Evolutionary conservation across 1,140 invertebrate species (phyloP).

Genomic region (Microvelia longipes): DNA sequence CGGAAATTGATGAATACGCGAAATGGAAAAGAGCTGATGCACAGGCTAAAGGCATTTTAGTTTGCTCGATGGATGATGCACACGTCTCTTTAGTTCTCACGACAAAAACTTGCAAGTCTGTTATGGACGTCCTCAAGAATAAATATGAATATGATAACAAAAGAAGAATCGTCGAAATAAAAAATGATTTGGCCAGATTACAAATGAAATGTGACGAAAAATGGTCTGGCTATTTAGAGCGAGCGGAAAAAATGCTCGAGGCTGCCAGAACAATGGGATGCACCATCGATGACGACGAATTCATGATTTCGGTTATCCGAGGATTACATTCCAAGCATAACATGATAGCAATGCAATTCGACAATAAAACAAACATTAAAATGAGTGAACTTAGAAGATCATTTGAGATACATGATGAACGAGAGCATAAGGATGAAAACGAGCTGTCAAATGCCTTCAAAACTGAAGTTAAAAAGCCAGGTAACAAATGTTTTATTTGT

Average conservation of each 20-base stretch:
- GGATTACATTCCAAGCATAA: not conserved
- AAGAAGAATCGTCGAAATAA: not conserved
- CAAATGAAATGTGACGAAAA: not conserved
- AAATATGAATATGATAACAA: not conserved
- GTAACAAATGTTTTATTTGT: not conserved
- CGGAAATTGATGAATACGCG: not conserved
- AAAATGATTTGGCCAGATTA: not conserved
- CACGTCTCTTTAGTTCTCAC: not conserved
- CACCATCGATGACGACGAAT: not conserved
- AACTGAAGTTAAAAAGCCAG: not conserved
- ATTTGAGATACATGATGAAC: not conserved
- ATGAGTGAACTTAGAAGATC: not conserved
- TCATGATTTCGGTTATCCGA: not conserved
- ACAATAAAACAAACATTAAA: not conserved
- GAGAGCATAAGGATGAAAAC: not conserved
- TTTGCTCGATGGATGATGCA: not conserved
- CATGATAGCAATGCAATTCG: not conserved
- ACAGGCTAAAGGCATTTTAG: not conserved
- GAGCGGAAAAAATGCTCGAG: not conserved
- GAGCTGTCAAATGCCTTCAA: not conserved
- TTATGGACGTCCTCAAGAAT: not conserved
- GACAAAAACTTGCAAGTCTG: not conserved
- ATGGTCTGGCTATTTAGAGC: not conserved
- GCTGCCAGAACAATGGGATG: not conserved
- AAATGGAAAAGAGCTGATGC: not conserved